Evolutionary conservation across 1,140 invertebrate species (phyloP).

Genomic region (Lepidotrigona ventralis): DNA sequence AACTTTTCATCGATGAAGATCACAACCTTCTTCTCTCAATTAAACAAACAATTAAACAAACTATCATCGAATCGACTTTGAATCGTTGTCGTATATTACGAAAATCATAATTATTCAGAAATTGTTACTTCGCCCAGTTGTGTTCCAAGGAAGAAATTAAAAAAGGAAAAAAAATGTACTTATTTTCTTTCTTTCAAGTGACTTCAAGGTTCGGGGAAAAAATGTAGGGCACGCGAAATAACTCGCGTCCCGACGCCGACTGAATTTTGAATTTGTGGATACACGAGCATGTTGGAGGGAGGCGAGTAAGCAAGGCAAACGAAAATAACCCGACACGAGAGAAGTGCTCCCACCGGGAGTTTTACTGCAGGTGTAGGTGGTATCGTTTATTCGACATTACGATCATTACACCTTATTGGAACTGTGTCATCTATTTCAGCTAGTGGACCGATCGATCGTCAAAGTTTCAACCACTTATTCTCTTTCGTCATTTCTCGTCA

Average conservation of each 20-base stretch:
- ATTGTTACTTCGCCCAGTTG: neutral
- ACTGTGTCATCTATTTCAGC: constrained; percentile 27
- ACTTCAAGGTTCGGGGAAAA: constrained; percentile 13
- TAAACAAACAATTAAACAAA: neutral
- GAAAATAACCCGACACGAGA: constrained; percentile 65
- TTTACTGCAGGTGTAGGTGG: constrained; percentile 44
- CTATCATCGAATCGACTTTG: neutral
- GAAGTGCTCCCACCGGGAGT: constrained; percentile 49
- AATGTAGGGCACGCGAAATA: constrained; percentile 43
- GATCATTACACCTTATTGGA: constrained; percentile 17
- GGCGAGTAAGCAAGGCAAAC: constrained; percentile 48
- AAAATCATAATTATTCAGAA: no score
- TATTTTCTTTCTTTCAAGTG: neutral
- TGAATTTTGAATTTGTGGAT: constrained; percentile 62
- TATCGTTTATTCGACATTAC: constrained; percentile 36
- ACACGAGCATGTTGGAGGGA: constrained; percentile 26
- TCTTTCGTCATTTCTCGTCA: neutral
- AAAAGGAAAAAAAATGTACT: constrained; percentile 2
- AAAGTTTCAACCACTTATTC: neutral
- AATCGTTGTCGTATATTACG: neutral
- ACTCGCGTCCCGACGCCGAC: constrained; percentile 57
- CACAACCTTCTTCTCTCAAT: neutral
- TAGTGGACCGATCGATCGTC: neutral
- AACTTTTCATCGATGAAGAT: neutral
- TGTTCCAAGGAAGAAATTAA: neutral